phyloP scores from a whole-genome alignment of 1,140 invertebrate genomes.

The Micrasema longulum region DNA sequence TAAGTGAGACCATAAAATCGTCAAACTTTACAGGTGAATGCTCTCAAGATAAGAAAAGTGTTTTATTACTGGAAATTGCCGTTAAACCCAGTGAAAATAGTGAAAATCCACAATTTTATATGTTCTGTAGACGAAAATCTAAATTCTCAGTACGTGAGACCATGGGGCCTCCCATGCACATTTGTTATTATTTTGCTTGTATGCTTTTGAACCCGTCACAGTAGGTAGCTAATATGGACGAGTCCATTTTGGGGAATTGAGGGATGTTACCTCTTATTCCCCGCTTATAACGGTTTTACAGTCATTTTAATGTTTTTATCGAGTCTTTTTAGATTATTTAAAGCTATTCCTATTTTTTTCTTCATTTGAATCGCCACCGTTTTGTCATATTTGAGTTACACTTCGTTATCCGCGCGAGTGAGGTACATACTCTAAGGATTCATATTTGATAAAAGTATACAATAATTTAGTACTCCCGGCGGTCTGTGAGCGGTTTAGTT shows the following conservation, averaged over 20 bases:
- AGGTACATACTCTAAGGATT: too few species aligned
- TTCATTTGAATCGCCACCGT: background rate
- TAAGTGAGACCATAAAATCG: constrained; percentile 49
- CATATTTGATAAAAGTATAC: too few species aligned
- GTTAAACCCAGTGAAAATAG: constrained; percentile 57
- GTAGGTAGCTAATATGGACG: constrained; percentile 53
- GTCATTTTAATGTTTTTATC: constrained; percentile 12
- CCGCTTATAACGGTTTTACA: constrained; percentile 27
- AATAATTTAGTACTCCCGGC: too few species aligned
- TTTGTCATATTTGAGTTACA: too few species aligned
- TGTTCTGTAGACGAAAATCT: constrained; percentile 54
- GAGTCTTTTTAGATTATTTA: background rate
- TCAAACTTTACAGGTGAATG: constrained; percentile 52
- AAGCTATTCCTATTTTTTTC: background rate
- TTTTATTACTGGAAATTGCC: constrained; percentile 33
- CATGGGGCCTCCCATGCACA: constrained; percentile 69
- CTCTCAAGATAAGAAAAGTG: constrained; percentile 47
- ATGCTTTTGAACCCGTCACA: constrained; percentile 65
- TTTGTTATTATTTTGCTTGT: constrained; percentile 74
- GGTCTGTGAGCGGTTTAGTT: too few species aligned
- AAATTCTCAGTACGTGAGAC: constrained; percentile 66
- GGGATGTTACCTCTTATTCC: constrained; percentile 49
- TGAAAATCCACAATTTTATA: constrained; percentile 54
- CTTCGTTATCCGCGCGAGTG: too few species aligned
- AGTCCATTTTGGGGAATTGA: constrained; percentile 56